A percentile compares a stretch with the other conserved stretches of the same genome.
Conservation (phyloP, 1,140 invertebrate genomes). For the Coptotermes formosanus region DNA sequence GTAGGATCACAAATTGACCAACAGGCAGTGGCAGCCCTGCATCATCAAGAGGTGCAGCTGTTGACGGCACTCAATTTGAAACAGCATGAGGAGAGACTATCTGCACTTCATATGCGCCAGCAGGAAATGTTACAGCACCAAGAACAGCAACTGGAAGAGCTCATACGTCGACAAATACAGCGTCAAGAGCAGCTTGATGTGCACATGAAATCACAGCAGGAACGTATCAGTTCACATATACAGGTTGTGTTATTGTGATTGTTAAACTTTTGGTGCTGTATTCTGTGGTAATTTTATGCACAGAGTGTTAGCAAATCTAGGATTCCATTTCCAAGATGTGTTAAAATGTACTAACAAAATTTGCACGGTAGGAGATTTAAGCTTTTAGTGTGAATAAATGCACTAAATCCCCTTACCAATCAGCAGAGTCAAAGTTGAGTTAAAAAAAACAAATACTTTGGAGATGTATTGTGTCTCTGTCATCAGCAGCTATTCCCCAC, state of each 20-base stretch:
- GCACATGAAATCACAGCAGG: constrained; percentile 22
- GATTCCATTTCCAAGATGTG: too few species aligned
- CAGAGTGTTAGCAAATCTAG: too few species aligned
- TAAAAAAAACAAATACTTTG: too few species aligned
- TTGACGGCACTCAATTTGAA: constrained; percentile 23
- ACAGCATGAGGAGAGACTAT: constrained; percentile 27
- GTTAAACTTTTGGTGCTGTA: too few species aligned
- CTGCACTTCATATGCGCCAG: constrained; percentile 21
- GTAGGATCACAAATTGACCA: constrained; percentile 24
- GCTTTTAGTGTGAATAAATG: too few species aligned
- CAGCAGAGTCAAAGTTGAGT: too few species aligned
- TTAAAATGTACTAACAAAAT: too few species aligned
- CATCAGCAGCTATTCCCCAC: too few species aligned
- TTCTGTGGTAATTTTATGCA: too few species aligned
- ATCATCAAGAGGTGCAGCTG: constrained; percentile 30
- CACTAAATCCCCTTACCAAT: too few species aligned
- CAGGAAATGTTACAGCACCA: constrained; percentile 23
- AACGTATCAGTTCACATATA: constrained; percentile 23
- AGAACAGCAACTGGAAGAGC: constrained; percentile 23
- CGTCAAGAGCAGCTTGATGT: constrained; percentile 24
- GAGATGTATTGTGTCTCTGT: too few species aligned
- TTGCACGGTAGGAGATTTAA: too few species aligned
- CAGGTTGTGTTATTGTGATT: neutral
- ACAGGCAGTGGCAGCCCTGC: constrained; percentile 13
- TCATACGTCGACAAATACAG: constrained; percentile 21